Conservation (phyloP, 1,140 invertebrate species). For the Cherax destructor region DNA sequence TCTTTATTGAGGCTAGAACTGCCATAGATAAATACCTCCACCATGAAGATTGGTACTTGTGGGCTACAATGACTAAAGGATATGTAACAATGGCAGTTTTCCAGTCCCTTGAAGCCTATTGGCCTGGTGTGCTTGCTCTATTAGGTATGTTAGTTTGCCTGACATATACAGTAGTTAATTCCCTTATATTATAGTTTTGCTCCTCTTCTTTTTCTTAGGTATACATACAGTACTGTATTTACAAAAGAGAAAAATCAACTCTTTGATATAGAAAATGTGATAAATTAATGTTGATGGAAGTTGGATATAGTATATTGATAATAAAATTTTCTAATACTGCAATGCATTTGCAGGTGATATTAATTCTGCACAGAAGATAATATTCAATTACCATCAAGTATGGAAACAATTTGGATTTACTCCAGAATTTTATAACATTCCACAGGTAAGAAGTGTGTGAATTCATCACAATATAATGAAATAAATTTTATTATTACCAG, state of each 20-base stretch:
- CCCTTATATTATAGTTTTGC: too few species aligned
- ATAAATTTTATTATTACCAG: too few species aligned
- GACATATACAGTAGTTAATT: too few species aligned
- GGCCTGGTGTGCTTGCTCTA: slow-evolving; percentile 96
- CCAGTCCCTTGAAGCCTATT: slow-evolving; percentile 98
- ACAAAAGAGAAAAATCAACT: too few species aligned
- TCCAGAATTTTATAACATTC: slow-evolving; percentile 98
- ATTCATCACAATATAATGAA: background rate
- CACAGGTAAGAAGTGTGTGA: slow-evolving; percentile 77
- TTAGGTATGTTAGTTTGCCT: slow-evolving; percentile 74
- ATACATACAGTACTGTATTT: too few species aligned
- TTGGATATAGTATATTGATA: too few species aligned
- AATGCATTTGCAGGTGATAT: slow-evolving; percentile 84
- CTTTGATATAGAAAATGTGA: too few species aligned
- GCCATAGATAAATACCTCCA: slow-evolving; percentile 92
- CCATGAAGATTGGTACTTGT: slow-evolving; percentile 94
- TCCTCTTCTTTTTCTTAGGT: too few species aligned
- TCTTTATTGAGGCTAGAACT: slow-evolving; percentile 89
- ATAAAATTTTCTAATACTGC: background rate
- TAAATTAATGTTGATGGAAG: too few species aligned
- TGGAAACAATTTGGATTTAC: slow-evolving; percentile 98
- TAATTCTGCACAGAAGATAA: slow-evolving; percentile 91
- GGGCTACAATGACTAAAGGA: slow-evolving; percentile 97
- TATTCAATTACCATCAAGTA: slow-evolving; percentile 97
- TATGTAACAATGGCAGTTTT: slow-evolving; percentile 97